Base-by-base conservation (phyloP, 2,888 invertebrate genomes). In the Leucozona laternaria region DNA sequence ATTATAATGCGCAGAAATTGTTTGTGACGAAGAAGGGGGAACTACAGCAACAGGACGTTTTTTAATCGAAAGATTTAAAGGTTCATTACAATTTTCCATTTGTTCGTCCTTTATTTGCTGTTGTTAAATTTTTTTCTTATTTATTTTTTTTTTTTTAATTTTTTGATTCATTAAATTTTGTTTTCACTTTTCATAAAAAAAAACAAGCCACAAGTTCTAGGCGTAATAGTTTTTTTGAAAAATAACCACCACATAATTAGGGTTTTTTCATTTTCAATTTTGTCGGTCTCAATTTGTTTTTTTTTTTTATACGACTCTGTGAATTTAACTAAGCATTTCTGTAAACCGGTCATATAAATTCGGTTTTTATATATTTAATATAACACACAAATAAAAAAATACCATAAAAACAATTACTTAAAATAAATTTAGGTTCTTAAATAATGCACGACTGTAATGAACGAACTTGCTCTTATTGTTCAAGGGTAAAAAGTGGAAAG, bases 31-130 rank as follows among this genome's bases (percentile, higher is more conserved):
- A 68, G 93, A 91, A 15, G 93, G 94, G 43, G 94, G 94, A 20
- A 94, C 93, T 50, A 94, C 94, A 76, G 94, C 93, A 60, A 94
- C 94, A 73, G 94, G 93, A 64, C 94, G 94, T 90, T 93, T 92
- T 90, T 93, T 93, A 88, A 93, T 91, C 79, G 93, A 93, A 88
- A 93, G 90, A 91, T 93, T 93, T 88, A 93, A 89, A 43, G 93
- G 93, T 89, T 93, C 93, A 81, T 89, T 89, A 80, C 86, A 89
- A 88, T 89, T 88, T 88, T 89, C 89, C 89, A 89, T 89, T 87
- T 88, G 85, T 85, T 80, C 80, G 80, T 70, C 84, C 72, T 50
- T 84, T 84, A 53, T 78, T 37, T 48, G 48, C 60, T 78, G 28
- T 45, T 72, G 17, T 11, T 13, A 50, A 28, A n/a, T 66, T 81